Base-by-base conservation (phyloP, 2,888 invertebrate species). In the Poecilus cupreus region DNA sequence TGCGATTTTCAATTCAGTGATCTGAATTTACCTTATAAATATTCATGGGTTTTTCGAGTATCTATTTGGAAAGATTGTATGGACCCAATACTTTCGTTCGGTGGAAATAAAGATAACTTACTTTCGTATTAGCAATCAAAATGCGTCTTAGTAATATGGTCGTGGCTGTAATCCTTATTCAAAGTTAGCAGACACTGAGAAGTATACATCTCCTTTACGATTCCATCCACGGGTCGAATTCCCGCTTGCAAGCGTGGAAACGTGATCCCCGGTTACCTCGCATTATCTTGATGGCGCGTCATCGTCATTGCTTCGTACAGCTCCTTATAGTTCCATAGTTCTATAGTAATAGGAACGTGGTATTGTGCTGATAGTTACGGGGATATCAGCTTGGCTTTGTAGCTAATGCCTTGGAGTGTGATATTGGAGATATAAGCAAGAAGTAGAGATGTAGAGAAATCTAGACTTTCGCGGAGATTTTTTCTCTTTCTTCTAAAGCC, bases 21-120 rank as follows among this genome's bases (percentile, higher is more conserved):
- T 32, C 60, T 60, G 60, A 16, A 60, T 60, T 60, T 60, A 32
- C 26, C 24, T 60, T 60, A 26, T 60, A 60, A 60, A 60, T 60
- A 60, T 60, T 60, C 60, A 60, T 60, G 24, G 11, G 16, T 2
- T 16, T 32, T 49, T 54, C 20, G 18, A 54, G 20, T 32, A 32
- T 3, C 4, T 32, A 32, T 32, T 32, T 32, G 2, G 32, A 8
- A 32, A 32, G 32, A 32, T 8, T 5, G 4, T 32, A 2, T 32
- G 32, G 8, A 32, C 8, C 32, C 32, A 32, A 32, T 32, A 32
- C 32, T 32, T 32, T 32, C 32, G 32, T 5, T 32, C 4, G 32
- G 32, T 32, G 32, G 32, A 32, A 32, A 32, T 32, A 3, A 6
- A 6, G 1, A 3, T 32, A 32, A 6, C 32, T 32, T 6, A 8